Evolutionary conservation across 2,113 vertebrate genomes (phyloP).

Genomic region (Capreolus pygargus): DNA sequence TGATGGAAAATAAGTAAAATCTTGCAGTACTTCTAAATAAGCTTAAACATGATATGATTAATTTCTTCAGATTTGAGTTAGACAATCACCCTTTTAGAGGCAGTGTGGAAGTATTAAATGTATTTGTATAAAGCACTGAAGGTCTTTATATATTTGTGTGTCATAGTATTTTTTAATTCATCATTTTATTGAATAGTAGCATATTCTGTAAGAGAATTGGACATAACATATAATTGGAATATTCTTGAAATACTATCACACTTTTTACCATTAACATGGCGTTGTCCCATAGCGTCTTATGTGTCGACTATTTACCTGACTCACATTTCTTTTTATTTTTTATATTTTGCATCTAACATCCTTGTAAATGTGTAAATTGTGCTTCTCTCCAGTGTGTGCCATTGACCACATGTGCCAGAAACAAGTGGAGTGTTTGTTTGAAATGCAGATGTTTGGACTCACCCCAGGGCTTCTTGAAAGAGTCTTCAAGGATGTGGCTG

Average conservation of each 20-base stretch:
- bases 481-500: neutral
- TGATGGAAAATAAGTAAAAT: neutral
- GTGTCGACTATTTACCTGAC: neutral
- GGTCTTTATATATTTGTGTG: neutral
- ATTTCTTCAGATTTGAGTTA: neutral
- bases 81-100: neutral
- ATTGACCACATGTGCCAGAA: neutral
- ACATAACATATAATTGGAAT: neutral
- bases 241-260: neutral
- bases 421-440: constrained; percentile 35
- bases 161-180: neutral
- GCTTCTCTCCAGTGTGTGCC: neutral
- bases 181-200: neutral
- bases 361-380: neutral
- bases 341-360: neutral
- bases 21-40: neutral
- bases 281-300: neutral
- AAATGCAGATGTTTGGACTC: constrained; percentile 25
- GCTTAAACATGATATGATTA: neutral
- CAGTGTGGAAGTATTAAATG: neutral
- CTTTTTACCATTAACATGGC: neutral
- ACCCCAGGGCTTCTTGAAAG: constrained; percentile 3
- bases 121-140: neutral
- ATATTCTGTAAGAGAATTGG: neutral
- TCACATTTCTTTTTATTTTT: neutral